phyloP scores from a whole-genome alignment of 2,888 invertebrate species.

The Stenichneumon culpator region DNA sequence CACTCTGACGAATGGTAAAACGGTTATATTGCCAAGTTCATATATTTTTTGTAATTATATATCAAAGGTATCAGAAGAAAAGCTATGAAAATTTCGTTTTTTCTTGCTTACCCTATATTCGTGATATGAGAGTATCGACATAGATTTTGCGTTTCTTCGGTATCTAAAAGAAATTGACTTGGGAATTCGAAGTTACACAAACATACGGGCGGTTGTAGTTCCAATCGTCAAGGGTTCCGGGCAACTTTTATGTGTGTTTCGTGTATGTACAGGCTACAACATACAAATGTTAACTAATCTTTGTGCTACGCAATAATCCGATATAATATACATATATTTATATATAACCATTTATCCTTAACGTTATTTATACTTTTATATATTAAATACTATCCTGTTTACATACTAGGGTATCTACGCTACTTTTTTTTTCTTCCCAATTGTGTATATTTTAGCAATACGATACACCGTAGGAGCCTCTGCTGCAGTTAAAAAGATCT shows the following conservation, averaged over 20 bases:
- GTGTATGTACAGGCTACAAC: conserved; percentile 78
- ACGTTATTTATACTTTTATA: conserved; percentile 62
- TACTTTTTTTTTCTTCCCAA: conserved; percentile 45
- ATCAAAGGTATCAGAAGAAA: conserved; percentile 50
- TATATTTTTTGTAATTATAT: conserved; percentile 38
- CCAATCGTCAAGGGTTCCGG: conserved; percentile 50
- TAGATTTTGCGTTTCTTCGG: conserved; percentile 9
- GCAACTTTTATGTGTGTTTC: conserved; percentile 51
- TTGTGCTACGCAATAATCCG: conserved; percentile 77
- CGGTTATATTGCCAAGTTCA: conserved; percentile 36
- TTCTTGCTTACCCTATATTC: conserved; percentile 9
- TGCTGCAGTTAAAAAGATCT: conserved; percentile 66
- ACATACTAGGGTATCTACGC: conserved; percentile 69
- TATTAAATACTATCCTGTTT: conserved; percentile 61
- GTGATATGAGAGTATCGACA: conserved; percentile 46
- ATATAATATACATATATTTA: conserved; percentile 69
- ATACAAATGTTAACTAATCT: conserved; percentile 80
- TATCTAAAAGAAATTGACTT: conserved; percentile 54
- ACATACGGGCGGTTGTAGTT: conserved; percentile 31
- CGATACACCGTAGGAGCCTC: conserved; percentile 66
- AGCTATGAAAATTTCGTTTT: conserved; percentile 5
- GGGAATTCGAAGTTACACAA: conserved; percentile 46
- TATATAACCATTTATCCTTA: conserved; percentile 73
- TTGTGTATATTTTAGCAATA: conserved; percentile 67
- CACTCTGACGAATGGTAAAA: conserved; percentile 53